phyloP scores from a whole-genome alignment of 1,140 invertebrate genomes.

The Sminthurinus signatus region DNA sequence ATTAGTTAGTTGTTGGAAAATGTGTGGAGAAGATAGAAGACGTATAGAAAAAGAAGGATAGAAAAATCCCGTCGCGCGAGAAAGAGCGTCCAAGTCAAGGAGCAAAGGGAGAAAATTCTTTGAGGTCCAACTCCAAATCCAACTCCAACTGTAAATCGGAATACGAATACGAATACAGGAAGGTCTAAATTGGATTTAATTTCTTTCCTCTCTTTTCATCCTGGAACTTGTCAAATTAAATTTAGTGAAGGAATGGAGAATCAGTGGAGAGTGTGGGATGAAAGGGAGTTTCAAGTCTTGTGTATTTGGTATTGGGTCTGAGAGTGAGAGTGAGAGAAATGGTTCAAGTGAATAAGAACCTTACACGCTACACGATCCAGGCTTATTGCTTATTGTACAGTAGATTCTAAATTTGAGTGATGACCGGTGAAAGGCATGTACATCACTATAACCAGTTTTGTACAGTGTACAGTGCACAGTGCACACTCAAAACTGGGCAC shows the following conservation, averaged over 20 bases:
- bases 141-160: too few relatives aligned
- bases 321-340: neutral
- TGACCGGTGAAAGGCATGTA: conserved; percentile 11
- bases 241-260: conserved; percentile 23
- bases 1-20: conserved; percentile 9
- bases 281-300: neutral
- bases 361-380: too few relatives aligned
- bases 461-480: too few relatives aligned
- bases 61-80: conserved; percentile 13
- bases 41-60: neutral
- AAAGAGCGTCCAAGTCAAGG: conserved; percentile 9
- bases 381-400: too few relatives aligned
- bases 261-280: conserved; percentile 4
- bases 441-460: too few relatives aligned
- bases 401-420: conserved; percentile 6
- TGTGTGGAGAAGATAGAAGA: neutral
- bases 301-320: too few relatives aligned
- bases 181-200: conserved; percentile 37
- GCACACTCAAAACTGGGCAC: too few relatives aligned
- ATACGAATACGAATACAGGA: too few relatives aligned
- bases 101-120: conserved; percentile 12
- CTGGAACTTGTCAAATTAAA: conserved; percentile 27
- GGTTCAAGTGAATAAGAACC: too few relatives aligned
- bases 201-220: conserved; percentile 35
- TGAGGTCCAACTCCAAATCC: conserved; percentile 16